Conservation (phyloP, 2,113 vertebrate genomes). For the Pyxicephalus adspersus region DNA sequence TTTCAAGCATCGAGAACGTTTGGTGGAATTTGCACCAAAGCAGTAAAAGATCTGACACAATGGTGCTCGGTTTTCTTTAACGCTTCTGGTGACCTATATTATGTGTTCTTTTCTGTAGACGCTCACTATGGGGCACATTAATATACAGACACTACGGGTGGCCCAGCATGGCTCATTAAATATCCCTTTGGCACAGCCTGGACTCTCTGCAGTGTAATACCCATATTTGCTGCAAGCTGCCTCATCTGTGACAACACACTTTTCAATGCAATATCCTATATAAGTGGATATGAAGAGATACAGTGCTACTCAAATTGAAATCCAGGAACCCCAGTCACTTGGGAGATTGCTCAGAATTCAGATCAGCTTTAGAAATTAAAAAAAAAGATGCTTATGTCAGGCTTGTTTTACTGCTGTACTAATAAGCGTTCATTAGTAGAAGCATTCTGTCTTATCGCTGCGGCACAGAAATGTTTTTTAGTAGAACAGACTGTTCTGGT, state of each 20-base stretch:
- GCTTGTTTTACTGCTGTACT: no score
- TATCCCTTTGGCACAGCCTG: not conserved
- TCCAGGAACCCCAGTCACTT: not conserved
- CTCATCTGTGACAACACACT: not conserved
- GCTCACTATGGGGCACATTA: conserved; percentile 21
- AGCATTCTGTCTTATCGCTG: no score
- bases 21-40: not conserved
- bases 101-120: conserved; percentile 25
- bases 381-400: no score
- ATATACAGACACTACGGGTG: conserved; percentile 16
- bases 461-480: no score
- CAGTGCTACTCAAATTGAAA: not conserved
- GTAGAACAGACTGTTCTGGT: no score
- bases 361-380: not conserved
- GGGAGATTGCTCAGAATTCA: not conserved
- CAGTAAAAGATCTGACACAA: not conserved
- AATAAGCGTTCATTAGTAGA: no score
- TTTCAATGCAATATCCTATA: not conserved
- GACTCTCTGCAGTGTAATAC: not conserved
- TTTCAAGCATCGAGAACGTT: not conserved
- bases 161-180: conserved; percentile 20
- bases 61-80: conserved; percentile 14
- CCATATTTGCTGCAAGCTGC: not conserved
- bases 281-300: not conserved
- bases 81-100: conserved; percentile 49